A percentile compares a stretch with the other conserved stretches of the same genome.
These are phyloP conservation scores for Ditylenchus dipsaci DNA, from an alignment of 1,140 invertebrate species.

Conservation along the genomic window DNA sequence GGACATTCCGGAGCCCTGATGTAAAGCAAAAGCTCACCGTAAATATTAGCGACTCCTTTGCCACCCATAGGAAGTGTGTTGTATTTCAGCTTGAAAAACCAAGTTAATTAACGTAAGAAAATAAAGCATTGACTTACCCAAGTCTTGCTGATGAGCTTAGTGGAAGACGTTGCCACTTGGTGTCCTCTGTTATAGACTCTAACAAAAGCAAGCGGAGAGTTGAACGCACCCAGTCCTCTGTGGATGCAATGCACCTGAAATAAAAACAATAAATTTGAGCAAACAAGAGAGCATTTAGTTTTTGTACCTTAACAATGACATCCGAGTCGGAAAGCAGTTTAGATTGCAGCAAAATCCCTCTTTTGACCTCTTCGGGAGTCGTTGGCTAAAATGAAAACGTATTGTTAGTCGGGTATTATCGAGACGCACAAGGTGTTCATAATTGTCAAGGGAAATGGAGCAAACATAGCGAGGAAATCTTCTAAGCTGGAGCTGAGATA, in stretches of 20 bases:
- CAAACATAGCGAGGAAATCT: background rate
- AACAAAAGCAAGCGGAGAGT: background rate
- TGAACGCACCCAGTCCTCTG: background rate
- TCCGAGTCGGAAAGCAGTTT: no score
- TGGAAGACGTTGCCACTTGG: no score
- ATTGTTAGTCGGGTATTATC: background rate
- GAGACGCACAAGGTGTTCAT: background rate
- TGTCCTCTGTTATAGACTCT: background rate
- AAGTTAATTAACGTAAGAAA: background rate
- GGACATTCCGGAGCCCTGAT: no score
- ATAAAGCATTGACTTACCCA: no score
- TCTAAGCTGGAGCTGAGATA: background rate
- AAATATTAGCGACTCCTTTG: constrained; percentile 2
- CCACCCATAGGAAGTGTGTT: constrained; percentile 4
- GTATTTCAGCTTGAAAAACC: constrained; percentile 2
- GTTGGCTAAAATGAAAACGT: background rate
- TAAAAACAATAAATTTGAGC: background rate
- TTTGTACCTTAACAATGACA: background rate
- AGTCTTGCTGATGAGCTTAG: no score
- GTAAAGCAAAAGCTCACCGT: no score
- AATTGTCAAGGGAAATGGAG: background rate
- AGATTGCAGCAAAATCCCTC: background rate
- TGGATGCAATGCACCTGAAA: background rate
- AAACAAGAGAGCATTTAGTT: background rate
- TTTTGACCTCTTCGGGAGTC: background rate